Evolutionary conservation across 2,888 invertebrate genomes (phyloP).

Genomic region (Parnassius glacialis): DNA sequence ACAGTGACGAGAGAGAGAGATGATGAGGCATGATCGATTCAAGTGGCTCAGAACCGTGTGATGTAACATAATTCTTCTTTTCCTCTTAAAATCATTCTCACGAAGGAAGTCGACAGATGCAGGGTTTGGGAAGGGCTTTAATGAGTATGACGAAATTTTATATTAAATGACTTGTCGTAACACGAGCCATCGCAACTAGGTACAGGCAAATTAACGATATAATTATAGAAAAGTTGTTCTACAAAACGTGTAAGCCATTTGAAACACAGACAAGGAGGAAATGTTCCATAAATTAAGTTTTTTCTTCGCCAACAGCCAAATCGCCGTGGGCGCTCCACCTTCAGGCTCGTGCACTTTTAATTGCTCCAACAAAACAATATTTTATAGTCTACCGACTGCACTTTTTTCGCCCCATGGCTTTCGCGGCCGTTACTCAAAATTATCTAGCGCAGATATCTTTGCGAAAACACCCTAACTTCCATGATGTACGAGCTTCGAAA

Average conservation of each 20-base stretch:
- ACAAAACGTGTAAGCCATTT: conserved; percentile 16
- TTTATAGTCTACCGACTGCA: conserved; percentile 64
- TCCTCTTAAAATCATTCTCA: too few relatives aligned
- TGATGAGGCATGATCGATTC: too few relatives aligned
- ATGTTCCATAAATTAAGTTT: conserved; percentile 26
- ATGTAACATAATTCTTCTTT: too few relatives aligned
- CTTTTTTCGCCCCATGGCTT: conserved; percentile 55
- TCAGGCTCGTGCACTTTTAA: conserved; percentile 57
- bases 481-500: conserved; percentile 64
- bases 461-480: conserved; percentile 46
- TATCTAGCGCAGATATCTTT: conserved; percentile 73
- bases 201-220: not conserved
- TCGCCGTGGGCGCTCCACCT: conserved; percentile 32
- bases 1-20: too few relatives aligned
- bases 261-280: conserved; percentile 23
- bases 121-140: too few relatives aligned
- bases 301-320: conserved; percentile 30
- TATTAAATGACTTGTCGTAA: too few relatives aligned
- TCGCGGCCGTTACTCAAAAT: conserved; percentile 72
- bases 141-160: too few relatives aligned
- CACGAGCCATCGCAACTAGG: too few relatives aligned
- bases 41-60: too few relatives aligned
- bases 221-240: conserved; percentile 2
- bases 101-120: too few relatives aligned
- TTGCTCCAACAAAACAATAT: conserved; percentile 71